Evolutionary conservation across 2,888 invertebrate genomes (phyloP).

Genomic region (Thymelicus lineola): DNA sequence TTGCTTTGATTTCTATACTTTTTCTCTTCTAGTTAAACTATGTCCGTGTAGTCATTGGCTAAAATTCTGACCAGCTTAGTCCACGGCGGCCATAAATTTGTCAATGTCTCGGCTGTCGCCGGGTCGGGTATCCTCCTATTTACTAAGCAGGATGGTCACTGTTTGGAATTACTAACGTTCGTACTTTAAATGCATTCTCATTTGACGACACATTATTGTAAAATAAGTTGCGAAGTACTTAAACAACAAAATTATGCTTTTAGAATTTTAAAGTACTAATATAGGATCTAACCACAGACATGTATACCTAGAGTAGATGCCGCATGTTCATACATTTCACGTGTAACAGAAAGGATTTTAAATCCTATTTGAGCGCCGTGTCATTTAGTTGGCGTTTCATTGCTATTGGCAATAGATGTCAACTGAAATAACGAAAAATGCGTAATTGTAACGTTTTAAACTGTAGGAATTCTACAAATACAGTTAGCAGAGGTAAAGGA

Average conservation of each 20-base stretch:
- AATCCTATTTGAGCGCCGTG: too few relatives aligned
- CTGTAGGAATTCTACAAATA: too few relatives aligned
- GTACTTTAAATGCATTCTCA: slow-evolving; percentile 24
- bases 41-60: slow-evolving; percentile 47
- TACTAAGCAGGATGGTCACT: slow-evolving; percentile 47
- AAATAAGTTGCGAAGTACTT: slow-evolving; percentile 1
- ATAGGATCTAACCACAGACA: too few relatives aligned
- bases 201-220: slow-evolving; percentile 3
- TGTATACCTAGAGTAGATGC: too few relatives aligned
- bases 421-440: too few relatives aligned
- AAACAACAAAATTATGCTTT: background rate
- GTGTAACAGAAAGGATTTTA: too few relatives aligned
- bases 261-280: background rate
- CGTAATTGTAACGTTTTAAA: too few relatives aligned
- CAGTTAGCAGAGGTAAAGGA: too few relatives aligned
- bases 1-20: too few relatives aligned
- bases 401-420: too few relatives aligned
- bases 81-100: slow-evolving; percentile 61
- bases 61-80: slow-evolving; percentile 48
- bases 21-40: slow-evolving; percentile 39
- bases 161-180: slow-evolving; percentile 56
- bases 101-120: slow-evolving; percentile 62
- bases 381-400: too few relatives aligned
- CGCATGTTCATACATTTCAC: too few relatives aligned
- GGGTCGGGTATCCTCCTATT: slow-evolving; percentile 43